A percentile compares a stretch with the other conserved stretches of the same genome.
phyloP scores from a whole-genome alignment of 2,797 vertebrate genomes.

The Eulemur rubriventer region DNA sequence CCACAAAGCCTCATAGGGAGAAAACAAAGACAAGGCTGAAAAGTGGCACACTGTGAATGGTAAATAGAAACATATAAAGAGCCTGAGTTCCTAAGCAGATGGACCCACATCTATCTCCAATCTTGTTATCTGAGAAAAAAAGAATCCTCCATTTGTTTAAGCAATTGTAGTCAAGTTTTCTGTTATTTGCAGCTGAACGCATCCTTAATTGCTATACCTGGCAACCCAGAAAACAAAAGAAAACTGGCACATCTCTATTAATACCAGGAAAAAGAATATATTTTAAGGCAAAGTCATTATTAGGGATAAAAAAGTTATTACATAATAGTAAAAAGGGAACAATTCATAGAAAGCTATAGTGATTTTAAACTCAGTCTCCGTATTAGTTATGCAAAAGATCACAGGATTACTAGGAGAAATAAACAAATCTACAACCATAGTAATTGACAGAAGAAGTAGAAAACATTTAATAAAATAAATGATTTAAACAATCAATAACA shows the following conservation, averaged over 20 bases:
- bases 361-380: constrained; percentile 18
- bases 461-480: background rate
- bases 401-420: background rate
- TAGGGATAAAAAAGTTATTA: constrained; percentile 2
- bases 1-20: background rate
- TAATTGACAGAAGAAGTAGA: background rate
- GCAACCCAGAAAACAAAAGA: background rate
- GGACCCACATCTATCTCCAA: background rate
- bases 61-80: background rate
- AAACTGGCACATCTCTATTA: background rate
- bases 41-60: no score
- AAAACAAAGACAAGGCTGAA: background rate
- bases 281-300: background rate
- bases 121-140: background rate
- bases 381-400: background rate
- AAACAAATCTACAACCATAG: background rate
- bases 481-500: background rate
- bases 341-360: background rate
- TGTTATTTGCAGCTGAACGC: background rate
- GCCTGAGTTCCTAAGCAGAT: background rate
- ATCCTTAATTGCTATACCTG: background rate
- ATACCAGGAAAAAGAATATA: background rate
- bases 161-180: background rate
- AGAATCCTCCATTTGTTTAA: background rate
- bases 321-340: background rate